Conservation (phyloP, 1,140 invertebrate genomes). For the Zaprionus capensis region DNA sequence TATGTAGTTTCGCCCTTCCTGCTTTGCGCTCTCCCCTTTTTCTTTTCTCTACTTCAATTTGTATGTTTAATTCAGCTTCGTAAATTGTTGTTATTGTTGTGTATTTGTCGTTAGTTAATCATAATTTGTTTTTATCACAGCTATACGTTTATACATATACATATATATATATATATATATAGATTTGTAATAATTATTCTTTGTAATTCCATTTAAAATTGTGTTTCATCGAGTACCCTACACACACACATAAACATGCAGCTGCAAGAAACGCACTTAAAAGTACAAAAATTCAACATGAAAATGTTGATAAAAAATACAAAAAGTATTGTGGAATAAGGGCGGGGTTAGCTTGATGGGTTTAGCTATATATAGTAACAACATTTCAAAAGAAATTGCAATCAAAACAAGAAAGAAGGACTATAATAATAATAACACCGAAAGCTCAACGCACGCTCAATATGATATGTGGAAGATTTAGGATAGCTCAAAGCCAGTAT, state of each 20-base stretch:
- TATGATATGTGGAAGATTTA: slow-evolving; percentile 85
- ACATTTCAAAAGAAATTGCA: slow-evolving; percentile 30
- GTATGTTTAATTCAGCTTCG: slow-evolving; percentile 62
- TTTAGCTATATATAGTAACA: slow-evolving; percentile 29
- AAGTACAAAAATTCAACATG: slow-evolving; percentile 43
- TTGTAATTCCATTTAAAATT: slow-evolving; percentile 26
- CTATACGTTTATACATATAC: slow-evolving; percentile 78
- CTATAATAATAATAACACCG: slow-evolving; percentile 40
- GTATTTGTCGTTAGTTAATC: slow-evolving; percentile 64
- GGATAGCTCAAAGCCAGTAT: slow-evolving; percentile 99
- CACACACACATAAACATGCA: slow-evolving; percentile 22
- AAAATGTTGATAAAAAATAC: slow-evolving; percentile 42
- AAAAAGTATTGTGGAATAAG: slow-evolving; percentile 22
- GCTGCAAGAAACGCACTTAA: slow-evolving; percentile 32
- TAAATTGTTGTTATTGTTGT: slow-evolving; percentile 45
- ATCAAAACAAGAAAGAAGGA: slow-evolving; percentile 6
- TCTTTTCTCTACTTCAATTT: slow-evolving; percentile 8
- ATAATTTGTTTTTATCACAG: slow-evolving; percentile 80
- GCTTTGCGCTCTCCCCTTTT: neutral
- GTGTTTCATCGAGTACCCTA: slow-evolving; percentile 29
- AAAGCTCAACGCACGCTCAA: slow-evolving; percentile 32
- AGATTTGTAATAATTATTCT: slow-evolving; percentile 53
- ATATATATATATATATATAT: slow-evolving; percentile 47
- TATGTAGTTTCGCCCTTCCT: slow-evolving; percentile 21
- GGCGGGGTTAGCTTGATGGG: neutral